Evolutionary conservation across 2,888 invertebrate species (phyloP), one percentile per base, ranked within the genome.

Genomic region (Tholera decimalis): DNA sequence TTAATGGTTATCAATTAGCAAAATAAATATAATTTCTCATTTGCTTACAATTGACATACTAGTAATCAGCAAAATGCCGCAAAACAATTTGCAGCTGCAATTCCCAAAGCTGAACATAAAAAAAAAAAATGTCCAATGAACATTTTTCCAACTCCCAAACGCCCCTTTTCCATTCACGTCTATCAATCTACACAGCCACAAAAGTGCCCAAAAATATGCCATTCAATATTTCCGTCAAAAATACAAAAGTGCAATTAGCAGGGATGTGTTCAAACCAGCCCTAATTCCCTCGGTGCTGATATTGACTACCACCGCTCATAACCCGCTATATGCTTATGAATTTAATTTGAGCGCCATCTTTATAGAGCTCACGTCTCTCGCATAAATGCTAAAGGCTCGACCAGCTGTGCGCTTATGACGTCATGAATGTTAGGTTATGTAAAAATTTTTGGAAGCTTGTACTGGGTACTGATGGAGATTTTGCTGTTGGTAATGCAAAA

Each of bases 331-430:
- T 65, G 83, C 78, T 86, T 82, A 85, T 87, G 87, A 88, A 88
- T 88, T 88, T 88, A 88, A 88, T 88, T 88, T 87, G 74, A 83
- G 76, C 51, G 70, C 73, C 73, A 79, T 84, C 83, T 88, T 85
- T 88, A 88, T 83, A 82, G 79, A 74, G 70, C 56, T 64, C 73
- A 85, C 88, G 88, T 88, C 85, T 80, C 85, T 70, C 55, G 74
- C 84, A 83, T 87, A 82, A 82, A 69, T 56, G 73, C 51, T 66
- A 59, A 73, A 75, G 66, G 72, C 58, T 58, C 66, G 68, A 33
- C 69, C 75, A 77, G 58, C 73, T 76, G 75, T 66, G 72, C 63
- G 51, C 66, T 41, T 47, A 44, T 60, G 73, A 73, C 67, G 57
- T 77, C 74, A 73, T 57, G 50, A 61, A 70, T 67, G 67, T 69